phyloP scores from a whole-genome alignment of 2,888 invertebrate species.

The Nezara viridula region DNA sequence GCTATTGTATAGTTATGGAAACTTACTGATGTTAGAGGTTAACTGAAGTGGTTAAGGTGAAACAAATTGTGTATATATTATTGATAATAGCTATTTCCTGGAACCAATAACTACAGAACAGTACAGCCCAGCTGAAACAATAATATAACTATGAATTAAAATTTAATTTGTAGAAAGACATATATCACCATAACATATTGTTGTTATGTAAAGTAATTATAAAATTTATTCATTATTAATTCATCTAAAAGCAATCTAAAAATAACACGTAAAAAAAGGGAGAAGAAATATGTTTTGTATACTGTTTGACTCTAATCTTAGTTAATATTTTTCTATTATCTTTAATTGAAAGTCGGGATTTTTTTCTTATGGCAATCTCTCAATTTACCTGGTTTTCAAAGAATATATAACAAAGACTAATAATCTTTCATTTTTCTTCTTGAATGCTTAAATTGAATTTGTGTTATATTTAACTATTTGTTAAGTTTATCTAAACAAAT shows the following conservation, averaged over 20 bases:
- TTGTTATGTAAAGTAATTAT: background rate
- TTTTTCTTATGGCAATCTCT: too few species aligned
- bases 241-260: background rate
- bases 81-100: too few species aligned
- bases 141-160: too few species aligned
- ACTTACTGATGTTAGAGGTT: background rate
- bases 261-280: background rate
- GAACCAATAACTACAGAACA: too few species aligned
- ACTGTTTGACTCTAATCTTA: background rate
- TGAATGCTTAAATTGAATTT: background rate
- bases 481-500: background rate
- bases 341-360: too few species aligned
- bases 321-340: background rate
- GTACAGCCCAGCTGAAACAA: too few species aligned
- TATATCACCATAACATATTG: background rate
- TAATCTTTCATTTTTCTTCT: too few species aligned
- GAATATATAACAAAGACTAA: too few species aligned
- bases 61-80: too few species aligned
- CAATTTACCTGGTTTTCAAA: too few species aligned
- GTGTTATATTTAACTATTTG: background rate
- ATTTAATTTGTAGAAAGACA: background rate
- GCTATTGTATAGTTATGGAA: background rate
- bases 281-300: background rate
- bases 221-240: background rate
- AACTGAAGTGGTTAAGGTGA: background rate